Base-by-base conservation (phyloP, 1,140 invertebrate species). In the Leptoteleia sp. region DNA sequence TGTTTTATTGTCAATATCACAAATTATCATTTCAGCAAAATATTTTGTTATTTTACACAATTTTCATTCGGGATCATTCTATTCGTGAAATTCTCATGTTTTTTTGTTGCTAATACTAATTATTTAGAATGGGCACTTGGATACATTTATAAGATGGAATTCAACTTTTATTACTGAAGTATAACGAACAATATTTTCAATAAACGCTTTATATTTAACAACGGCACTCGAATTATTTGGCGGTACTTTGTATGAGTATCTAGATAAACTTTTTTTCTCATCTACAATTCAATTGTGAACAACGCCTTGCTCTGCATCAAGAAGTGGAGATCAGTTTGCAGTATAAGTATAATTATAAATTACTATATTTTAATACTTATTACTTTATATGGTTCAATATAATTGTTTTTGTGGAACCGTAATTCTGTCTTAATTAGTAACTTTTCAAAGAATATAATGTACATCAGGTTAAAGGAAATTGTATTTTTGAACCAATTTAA, bases 41-140 rank as follows among this genome's bases (percentile, higher is more conserved):
- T 65, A 65, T 65, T 65, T 47, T 65, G 62, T 67, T 67, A 67
- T 67, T 67, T 67, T 67, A 67, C 62, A 67, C 9, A 27, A 31
- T 43, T 45, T 33, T 48, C 7, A 48, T 31, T 31, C n/a, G 4
- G 7, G 2, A 3, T 22, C 5, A 22, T 22, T 22, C 19, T 3
- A 22, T 3, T 22, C 19, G 5, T 3, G 19, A 3, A 22, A 22
- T 3, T 22, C 5, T 22, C 2, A 22, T 22, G 19, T 1, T 35
- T 35, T 35, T 35, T 4, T 35, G 12, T 0, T 3, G 13, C 1
- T 13, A 35, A 22, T 25, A 2, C 11, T 25, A 19, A 52, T 22
- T 27, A 50, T 50, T 3, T 50, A 22, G 2, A 22, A 22, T 2
- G 5, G 2, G 19, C 19, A 22, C 19, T 22, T 22, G 5, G 19